A percentile compares a stretch with the other conserved stretches of the same genome.
Evolutionary conservation across 2,797 vertebrate genomes (phyloP).

Genomic region (Coregonus suidteri): DNA sequence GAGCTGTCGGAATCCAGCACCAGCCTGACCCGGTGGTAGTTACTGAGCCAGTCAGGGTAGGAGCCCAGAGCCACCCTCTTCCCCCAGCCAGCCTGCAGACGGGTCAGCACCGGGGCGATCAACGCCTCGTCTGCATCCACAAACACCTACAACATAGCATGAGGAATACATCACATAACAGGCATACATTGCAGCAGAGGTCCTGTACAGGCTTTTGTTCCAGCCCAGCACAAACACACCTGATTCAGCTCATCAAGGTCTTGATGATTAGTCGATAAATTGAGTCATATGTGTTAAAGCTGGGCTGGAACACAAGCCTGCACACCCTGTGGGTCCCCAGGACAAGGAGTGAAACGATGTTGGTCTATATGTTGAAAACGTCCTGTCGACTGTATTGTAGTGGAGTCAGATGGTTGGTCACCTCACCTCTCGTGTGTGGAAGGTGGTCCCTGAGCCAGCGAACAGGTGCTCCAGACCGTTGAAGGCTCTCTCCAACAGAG

Average conservation of each 20-base stretch:
- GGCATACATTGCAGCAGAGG: neutral
- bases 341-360: too few relatives aligned
- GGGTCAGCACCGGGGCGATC: slow-evolving; percentile 76
- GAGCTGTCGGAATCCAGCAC: slow-evolving; percentile 86
- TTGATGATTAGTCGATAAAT: neutral
- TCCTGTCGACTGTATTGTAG: neutral
- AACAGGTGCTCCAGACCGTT: slow-evolving; percentile 85
- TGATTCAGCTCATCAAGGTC: too few relatives aligned
- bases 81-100: slow-evolving; percentile 77
- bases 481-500: slow-evolving; percentile 83
- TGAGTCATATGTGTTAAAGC: neutral
- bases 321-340: neutral
- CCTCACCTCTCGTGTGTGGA: slow-evolving; percentile 78
- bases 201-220: neutral
- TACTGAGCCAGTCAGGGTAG: slow-evolving; percentile 92
- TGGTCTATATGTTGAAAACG: neutral
- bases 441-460: slow-evolving; percentile 76
- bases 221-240: neutral
- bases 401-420: neutral
- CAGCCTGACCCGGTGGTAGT: slow-evolving; percentile 90
- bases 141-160: slow-evolving; percentile 66
- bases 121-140: slow-evolving; percentile 82
- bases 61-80: slow-evolving; percentile 83
- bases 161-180: neutral
- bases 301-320: neutral